Evolutionary conservation across 2,797 vertebrate species (phyloP), one percentile per base, ranked within the genome.

Genomic region (Anguilla megastoma): DNA sequence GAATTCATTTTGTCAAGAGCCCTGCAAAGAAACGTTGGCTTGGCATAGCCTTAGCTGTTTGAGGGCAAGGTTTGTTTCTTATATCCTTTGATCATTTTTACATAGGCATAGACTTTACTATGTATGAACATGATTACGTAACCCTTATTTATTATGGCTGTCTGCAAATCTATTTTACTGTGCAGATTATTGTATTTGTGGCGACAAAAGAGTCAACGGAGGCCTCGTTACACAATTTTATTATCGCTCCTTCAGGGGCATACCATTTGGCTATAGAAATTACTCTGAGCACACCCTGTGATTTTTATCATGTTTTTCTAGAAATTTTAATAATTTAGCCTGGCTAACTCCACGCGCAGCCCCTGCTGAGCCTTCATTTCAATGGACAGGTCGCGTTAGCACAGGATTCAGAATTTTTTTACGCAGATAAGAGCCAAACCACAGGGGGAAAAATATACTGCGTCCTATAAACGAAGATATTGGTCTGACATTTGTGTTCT

Each of bases 1-100:
- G 36, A 76, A 76, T 76, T 76, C 74, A 18, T 76, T 41, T 76
- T 76, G 30, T 76, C 71, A 76, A 76, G 71, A 76, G 71, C 71
- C 69, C 36, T 41, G 36, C 74, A 41, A 36, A 76, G 30, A 36
- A 41, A 76, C 74, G 16, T 76, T 76, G 33, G 33, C 36, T 76
- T 71, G 12, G 27, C 30, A 41, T 36, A 21, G 3, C 74, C 12
- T 18, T 76, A 8, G 69, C 69, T 36, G 30, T 41, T 14, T 41
- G 33, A 33, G 9, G 14, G 27, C 27, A 21, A 21, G 14, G 14
- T 41, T 76, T 71, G 41, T 76, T 36, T 76, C 12, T 10, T 7
- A 5, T 12, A 18, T 41, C 74, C 30, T 76, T 41, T 41, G 33
- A 41, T 36, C 18, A 14, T 71, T 76, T 76, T 76, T 41, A 41